These are phyloP conservation scores for Nomada goodeniana DNA, from an alignment of 2,888 invertebrate genomes.

Conservation along the genomic window DNA sequence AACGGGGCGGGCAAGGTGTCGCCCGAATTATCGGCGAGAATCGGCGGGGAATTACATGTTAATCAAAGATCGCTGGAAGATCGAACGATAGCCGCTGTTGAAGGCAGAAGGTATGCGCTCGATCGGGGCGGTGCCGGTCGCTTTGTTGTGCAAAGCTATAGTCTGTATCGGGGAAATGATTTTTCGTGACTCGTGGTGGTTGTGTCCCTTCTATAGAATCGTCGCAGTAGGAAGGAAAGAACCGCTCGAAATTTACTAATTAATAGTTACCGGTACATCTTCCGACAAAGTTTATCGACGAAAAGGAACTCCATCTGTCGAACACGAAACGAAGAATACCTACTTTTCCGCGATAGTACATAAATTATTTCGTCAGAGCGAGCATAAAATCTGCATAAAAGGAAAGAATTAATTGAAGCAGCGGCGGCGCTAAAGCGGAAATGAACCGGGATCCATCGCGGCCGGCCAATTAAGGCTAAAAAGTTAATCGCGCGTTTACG, in stretches of 20 bases:
- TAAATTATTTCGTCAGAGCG: not conserved
- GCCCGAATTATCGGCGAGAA: conserved; percentile 33
- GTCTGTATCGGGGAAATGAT: no score
- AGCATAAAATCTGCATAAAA: not conserved
- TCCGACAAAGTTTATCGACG: not conserved
- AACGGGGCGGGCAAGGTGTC: conserved; percentile 27
- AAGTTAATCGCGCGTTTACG: conserved; percentile 36
- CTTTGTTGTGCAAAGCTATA: no score
- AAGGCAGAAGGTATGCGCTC: no score
- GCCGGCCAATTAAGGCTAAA: conserved; percentile 20
- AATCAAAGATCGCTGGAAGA: conserved; percentile 48
- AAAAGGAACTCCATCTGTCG: not conserved
- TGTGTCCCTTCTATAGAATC: no score
- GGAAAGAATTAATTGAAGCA: not conserved
- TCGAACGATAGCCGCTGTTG: not conserved
- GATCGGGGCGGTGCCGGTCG: not conserved
- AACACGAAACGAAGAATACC: not conserved
- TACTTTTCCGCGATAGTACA: not conserved
- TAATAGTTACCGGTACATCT: no score
- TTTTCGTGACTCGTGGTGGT: no score
- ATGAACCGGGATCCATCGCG: conserved; percentile 1
- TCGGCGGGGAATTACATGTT: conserved; percentile 52
- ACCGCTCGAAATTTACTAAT: no score
- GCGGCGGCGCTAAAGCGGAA: not conserved
- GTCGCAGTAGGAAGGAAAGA: no score